Conservation (phyloP, 2,113 vertebrate genomes). For the Zosterops japonicus region DNA sequence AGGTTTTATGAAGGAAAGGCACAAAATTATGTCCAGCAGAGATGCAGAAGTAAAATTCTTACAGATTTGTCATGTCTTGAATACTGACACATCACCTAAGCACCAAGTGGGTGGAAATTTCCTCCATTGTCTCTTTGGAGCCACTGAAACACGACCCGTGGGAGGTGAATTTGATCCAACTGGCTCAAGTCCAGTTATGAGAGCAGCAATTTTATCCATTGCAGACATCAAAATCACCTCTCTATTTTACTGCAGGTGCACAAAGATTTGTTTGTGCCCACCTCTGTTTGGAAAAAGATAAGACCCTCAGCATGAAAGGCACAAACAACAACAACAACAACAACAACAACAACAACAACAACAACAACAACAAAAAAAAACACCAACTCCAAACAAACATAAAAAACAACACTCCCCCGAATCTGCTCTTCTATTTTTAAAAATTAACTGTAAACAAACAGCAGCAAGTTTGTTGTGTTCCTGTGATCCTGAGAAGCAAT, state of each 20-base stretch:
- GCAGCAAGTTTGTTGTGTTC: neutral
- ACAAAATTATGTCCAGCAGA: neutral
- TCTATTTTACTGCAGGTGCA: neutral
- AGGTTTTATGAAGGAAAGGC: neutral
- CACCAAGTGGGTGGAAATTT: neutral
- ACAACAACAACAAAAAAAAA: too few relatives aligned
- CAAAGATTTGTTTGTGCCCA: neutral
- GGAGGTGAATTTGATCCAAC: neutral
- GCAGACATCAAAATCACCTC: neutral
- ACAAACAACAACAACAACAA: too few relatives aligned
- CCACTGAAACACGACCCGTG: neutral
- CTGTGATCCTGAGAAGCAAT: neutral
- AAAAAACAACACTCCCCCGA: neutral
- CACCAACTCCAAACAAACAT: neutral
- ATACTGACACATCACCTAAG: neutral
- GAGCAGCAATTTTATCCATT: neutral
- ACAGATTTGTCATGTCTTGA: neutral
- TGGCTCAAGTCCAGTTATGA: neutral
- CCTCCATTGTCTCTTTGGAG: neutral
- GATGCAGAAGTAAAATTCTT: neutral
- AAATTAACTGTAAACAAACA: constrained; percentile 5
- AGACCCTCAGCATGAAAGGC: neutral
- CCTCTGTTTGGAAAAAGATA: neutral
- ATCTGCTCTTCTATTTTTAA: neutral
- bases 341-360: too few relatives aligned